Evolutionary conservation across 2,113 vertebrate species (phyloP).

Genomic region (Scytalopus superciliaris): DNA sequence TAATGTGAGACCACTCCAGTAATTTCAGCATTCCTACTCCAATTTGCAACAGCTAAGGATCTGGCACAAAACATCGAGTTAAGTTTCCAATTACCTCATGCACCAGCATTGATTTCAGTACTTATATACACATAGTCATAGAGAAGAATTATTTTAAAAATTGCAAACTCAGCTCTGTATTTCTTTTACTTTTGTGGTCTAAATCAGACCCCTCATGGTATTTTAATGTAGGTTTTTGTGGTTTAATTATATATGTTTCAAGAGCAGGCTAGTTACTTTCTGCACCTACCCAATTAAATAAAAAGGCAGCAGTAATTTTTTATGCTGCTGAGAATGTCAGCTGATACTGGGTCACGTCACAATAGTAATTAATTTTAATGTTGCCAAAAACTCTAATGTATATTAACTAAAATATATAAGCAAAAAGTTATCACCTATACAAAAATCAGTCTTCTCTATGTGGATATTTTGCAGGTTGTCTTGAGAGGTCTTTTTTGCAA

Average conservation of each 20-base stretch:
- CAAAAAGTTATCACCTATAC: background rate
- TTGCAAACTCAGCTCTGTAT: slow-evolving; percentile 53
- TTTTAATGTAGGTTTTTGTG: slow-evolving; percentile 45
- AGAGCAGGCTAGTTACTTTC: background rate
- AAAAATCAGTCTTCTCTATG: background rate
- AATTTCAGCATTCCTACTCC: slow-evolving; percentile 53
- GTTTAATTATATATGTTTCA: slow-evolving; percentile 60
- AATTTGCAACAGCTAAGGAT: slow-evolving; percentile 54
- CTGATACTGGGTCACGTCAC: background rate
- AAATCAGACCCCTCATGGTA: slow-evolving; percentile 35
- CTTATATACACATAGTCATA: slow-evolving; percentile 3
- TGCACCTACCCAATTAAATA: background rate
- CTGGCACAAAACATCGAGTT: slow-evolving; percentile 46
- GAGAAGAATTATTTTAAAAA: slow-evolving; percentile 43
- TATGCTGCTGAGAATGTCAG: background rate
- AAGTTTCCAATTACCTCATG: slow-evolving; percentile 62
- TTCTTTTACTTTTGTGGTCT: slow-evolving; percentile 38
- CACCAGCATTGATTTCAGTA: slow-evolving; percentile 55
- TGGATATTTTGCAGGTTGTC: background rate
- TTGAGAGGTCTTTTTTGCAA: background rate
- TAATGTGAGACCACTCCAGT: slow-evolving; percentile 35
- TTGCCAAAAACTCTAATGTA: background rate
- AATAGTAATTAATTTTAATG: background rate
- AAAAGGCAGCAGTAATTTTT: slow-evolving; percentile 10
- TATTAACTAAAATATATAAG: background rate